Conservation (phyloP, 1,140 invertebrate genomes). For the Drosophila rufa region DNA sequence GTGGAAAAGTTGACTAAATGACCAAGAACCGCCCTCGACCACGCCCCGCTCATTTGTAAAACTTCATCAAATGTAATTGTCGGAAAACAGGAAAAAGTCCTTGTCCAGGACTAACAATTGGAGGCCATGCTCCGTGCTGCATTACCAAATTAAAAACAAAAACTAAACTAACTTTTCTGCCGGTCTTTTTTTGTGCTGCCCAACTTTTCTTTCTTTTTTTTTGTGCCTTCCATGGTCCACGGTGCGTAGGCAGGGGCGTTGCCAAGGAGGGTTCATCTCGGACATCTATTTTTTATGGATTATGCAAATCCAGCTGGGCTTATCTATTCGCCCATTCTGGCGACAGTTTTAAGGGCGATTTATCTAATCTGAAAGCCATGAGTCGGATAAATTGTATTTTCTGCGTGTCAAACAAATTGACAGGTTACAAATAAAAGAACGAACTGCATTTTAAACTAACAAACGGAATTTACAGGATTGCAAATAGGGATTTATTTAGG, state of each 20-base stretch:
- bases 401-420: conserved; percentile 8
- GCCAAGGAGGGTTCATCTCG: background rate
- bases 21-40: conserved; percentile 34
- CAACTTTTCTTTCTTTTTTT: conserved; percentile 22
- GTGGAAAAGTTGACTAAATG: conserved; percentile 56
- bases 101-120: conserved; percentile 74
- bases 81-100: conserved; percentile 58
- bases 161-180: conserved; percentile 70
- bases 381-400: background rate
- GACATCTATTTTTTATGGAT: conserved; percentile 7
- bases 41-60: conserved; percentile 57
- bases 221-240: conserved; percentile 3
- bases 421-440: conserved; percentile 5
- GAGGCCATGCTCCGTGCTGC: conserved; percentile 63
- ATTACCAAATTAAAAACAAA: conserved; percentile 82
- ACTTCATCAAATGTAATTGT: conserved; percentile 61
- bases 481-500: too few relatives aligned
- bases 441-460: background rate
- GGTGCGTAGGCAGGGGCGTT: conserved; percentile 38
- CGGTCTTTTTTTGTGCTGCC: conserved; percentile 22
- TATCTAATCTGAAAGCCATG: conserved; percentile 11
- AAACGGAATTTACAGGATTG: background rate
- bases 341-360: background rate
- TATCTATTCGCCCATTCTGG: conserved; percentile 11
- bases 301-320: conserved; percentile 21